These are phyloP conservation scores for Nemopilema nomurai DNA, from an alignment of 30 jellyfish, hydroid and myxozoan species.

Conservation along the genomic window DNA sequence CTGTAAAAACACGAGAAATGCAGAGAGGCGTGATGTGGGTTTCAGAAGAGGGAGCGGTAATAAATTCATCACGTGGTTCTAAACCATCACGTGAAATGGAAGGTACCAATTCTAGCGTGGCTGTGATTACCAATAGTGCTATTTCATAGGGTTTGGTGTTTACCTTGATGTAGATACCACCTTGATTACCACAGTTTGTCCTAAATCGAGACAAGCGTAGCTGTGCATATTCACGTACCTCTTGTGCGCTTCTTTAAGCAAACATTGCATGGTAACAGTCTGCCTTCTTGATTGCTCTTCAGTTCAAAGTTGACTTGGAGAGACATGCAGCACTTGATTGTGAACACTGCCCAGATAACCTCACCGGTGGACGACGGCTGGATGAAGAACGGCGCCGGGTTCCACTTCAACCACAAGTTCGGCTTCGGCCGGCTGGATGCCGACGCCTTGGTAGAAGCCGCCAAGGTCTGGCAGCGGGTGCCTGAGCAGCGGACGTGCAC, in stretches of 20 bases:
- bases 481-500: constrained; percentile 89
- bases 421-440: constrained; percentile 99
- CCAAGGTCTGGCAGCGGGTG: constrained; percentile 83
- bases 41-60: no score
- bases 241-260: not conserved
- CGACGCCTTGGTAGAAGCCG: constrained; percentile 90
- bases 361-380: constrained; percentile 99
- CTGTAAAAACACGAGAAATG: no score
- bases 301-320: constrained; percentile 95
- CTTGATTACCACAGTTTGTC: no score
- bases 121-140: no score
- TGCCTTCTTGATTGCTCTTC: not conserved
- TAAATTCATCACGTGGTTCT: no score
- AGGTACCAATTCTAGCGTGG: no score
- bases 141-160: no score
- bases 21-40: no score
- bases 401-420: constrained; percentile 96
- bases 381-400: constrained; percentile 98
- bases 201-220: no score
- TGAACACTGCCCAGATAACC: constrained; percentile 95
- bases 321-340: constrained; percentile 92
- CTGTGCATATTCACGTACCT: no score
- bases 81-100: no score
- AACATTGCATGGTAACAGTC: not conserved
- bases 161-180: no score